Percentiles rank a stretch among this genome's conserved stretches.
Evolutionary conservation across 2,888 invertebrate genomes (phyloP).

Genomic region (Pachycephus smyrnensis): DNA sequence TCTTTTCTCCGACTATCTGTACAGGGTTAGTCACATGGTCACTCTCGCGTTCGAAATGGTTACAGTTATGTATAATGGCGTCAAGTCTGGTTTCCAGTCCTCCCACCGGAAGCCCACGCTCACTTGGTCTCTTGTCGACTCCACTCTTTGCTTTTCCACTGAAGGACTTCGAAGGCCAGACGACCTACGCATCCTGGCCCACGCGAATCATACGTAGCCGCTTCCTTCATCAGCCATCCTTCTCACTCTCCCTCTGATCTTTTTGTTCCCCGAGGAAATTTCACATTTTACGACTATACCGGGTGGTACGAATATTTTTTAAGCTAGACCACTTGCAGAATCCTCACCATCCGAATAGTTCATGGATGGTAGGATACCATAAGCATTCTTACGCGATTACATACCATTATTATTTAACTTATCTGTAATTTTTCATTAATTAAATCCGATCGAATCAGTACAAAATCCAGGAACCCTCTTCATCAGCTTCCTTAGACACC

Average conservation of each 20-base stretch:
- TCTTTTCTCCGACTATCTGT: not conserved
- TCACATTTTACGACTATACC: constrained; percentile 1
- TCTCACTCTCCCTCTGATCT: not conserved
- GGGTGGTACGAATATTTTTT: not conserved
- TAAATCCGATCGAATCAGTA: not conserved
- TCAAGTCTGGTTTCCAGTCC: constrained; percentile 42
- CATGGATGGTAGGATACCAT: not conserved
- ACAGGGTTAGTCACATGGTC: constrained; percentile 13
- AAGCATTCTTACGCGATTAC: not conserved
- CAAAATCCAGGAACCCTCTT: not conserved
- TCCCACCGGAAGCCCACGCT: constrained; percentile 45
- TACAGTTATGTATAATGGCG: constrained; percentile 40
- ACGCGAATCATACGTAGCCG: constrained; percentile 28
- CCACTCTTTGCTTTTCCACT: constrained; percentile 38
- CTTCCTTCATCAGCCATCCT: not conserved
- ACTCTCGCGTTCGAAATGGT: constrained; percentile 26
- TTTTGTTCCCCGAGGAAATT: not conserved
- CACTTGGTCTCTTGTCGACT: constrained; percentile 36
- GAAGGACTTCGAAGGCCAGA: constrained; percentile 57
- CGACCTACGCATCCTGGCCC: constrained; percentile 44
- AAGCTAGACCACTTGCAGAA: not conserved
- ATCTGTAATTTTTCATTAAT: not conserved
- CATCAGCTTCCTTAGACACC: not conserved
- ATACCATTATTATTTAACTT: not conserved
- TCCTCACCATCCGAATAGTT: not conserved